Evolutionary conservation across 2,888 invertebrate species (phyloP).

Genomic region (Leptogaster cylindrica): DNA sequence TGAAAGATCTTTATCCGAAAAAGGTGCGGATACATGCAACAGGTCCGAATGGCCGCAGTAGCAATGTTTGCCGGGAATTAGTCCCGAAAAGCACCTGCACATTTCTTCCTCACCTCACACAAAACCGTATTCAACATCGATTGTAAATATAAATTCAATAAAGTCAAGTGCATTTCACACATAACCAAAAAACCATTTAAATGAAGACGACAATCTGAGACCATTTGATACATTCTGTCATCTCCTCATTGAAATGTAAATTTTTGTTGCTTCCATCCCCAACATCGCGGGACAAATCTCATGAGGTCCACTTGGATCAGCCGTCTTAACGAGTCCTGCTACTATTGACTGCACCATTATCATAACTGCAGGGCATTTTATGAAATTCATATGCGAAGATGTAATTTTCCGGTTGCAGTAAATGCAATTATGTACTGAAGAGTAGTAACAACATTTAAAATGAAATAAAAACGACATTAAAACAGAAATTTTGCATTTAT

Average conservation of each 20-base stretch:
- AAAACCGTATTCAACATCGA: too few species aligned
- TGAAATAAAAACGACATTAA: slow-evolving; percentile 46
- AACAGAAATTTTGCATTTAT: slow-evolving; percentile 46
- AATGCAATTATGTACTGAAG: slow-evolving; percentile 42
- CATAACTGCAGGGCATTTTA: slow-evolving; percentile 32
- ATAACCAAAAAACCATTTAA: slow-evolving; percentile 32
- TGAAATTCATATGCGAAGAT: slow-evolving; percentile 41
- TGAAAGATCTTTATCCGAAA: too few species aligned
- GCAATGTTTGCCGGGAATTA: too few species aligned
- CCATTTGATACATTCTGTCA: slow-evolving; percentile 40
- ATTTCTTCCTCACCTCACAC: too few species aligned
- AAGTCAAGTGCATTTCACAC: slow-evolving; percentile 21
- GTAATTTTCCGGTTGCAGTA: slow-evolving; percentile 46
- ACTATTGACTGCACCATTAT: slow-evolving; percentile 26
- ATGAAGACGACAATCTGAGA: slow-evolving; percentile 35
- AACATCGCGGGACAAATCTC: slow-evolving; percentile 15
- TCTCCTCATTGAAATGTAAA: slow-evolving; percentile 42
- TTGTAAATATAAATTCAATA: slow-evolving; percentile 14
- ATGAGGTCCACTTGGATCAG: slow-evolving; percentile 6
- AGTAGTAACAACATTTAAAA: slow-evolving; percentile 46
- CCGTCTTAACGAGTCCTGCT: slow-evolving; percentile 18
- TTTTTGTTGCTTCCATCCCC: slow-evolving; percentile 31
- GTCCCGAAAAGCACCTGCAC: too few species aligned
- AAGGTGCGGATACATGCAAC: too few species aligned
- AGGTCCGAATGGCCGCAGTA: too few species aligned